phyloP scores from a whole-genome alignment of 2,797 vertebrate species.

The Lemur catta region DNA sequence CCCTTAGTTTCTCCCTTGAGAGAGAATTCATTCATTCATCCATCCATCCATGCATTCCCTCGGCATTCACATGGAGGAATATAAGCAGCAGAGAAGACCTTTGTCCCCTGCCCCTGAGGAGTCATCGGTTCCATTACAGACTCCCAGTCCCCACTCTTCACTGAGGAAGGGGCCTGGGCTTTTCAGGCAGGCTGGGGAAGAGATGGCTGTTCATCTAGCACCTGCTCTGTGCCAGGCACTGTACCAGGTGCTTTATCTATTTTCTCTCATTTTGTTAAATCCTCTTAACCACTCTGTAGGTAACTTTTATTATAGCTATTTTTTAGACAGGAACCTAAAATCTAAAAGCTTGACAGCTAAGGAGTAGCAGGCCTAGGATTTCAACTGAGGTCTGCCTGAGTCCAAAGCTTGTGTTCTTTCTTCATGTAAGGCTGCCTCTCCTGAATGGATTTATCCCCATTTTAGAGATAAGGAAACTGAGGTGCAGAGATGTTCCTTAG shows the following conservation, averaged over 20 bases:
- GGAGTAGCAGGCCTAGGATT: not conserved
- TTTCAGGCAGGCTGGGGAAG: not conserved
- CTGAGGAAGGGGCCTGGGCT: not conserved
- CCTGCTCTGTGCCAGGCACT: not conserved
- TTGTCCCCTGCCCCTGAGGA: not conserved
- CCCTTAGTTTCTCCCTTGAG: not conserved
- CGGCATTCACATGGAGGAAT: not conserved
- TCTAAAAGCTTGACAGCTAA: not conserved
- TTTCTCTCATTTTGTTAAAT: not conserved
- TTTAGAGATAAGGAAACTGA: not conserved
- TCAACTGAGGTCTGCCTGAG: not conserved
- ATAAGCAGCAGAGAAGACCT: not conserved
- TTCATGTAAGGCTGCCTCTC: not conserved
- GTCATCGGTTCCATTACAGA: not conserved
- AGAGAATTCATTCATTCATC: not conserved
- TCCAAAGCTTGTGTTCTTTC: not conserved
- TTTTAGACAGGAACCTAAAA: not conserved
- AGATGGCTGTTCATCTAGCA: too few relatives aligned
- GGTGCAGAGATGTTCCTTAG: not conserved
- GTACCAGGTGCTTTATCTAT: not conserved
- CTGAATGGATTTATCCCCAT: not conserved
- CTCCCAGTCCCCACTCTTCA: too few relatives aligned
- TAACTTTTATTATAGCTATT: not conserved
- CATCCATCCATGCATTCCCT: not conserved
- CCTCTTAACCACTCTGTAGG: not conserved